Base-by-base conservation (phyloP, 1,140 invertebrate genomes). In the Pachyrhynchus sulphureomaculatus region DNA sequence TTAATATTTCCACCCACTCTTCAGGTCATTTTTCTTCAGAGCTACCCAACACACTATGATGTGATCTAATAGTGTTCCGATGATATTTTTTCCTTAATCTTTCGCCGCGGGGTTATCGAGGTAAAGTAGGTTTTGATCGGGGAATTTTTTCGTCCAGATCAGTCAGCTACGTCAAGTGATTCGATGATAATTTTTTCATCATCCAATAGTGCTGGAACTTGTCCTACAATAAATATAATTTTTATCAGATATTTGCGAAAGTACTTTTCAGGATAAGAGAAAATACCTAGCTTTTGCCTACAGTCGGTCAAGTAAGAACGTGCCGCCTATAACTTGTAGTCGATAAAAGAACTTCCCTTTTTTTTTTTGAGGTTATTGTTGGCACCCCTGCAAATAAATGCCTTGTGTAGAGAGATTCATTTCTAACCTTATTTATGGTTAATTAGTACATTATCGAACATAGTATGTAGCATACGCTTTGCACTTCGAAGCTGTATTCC, bases 101-200 rank as follows among this genome's bases (percentile, higher is more conserved):
- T 24, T 24, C 5, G 21, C 18, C 10, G 17, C 21, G 5, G 91
- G 88, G 76, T 93, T 87, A 10, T 76, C 77, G 3, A 89, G 82
- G 66, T 87, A 82, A 0, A 95, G 76, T 20, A 81, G 84, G 17
- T 39, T 39, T 34, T 88, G 69, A 4, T 4, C 6, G 0, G 86
- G 83, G 77, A 90, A 91, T n/a, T 37, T 82, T 83, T 57, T 95
- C 89, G 71, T 96, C 91, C 20, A 96, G 72, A 74, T 90, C n/a
- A 95, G 70, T 96, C 90, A 36, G 85, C 83, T 44, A 91, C 88
- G 13, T 93, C 82, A 21, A 91, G 72, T 66, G 91, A 94, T 76
- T 96, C 93, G 56, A 86, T 89, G 0, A 94, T 74, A 5, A 84
- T 78, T 37, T 88, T 80, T 33, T 77, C 79, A 26, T 86, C 85